phyloP scores from a whole-genome alignment of 1,140 invertebrate genomes.

The Lithobius niger region DNA sequence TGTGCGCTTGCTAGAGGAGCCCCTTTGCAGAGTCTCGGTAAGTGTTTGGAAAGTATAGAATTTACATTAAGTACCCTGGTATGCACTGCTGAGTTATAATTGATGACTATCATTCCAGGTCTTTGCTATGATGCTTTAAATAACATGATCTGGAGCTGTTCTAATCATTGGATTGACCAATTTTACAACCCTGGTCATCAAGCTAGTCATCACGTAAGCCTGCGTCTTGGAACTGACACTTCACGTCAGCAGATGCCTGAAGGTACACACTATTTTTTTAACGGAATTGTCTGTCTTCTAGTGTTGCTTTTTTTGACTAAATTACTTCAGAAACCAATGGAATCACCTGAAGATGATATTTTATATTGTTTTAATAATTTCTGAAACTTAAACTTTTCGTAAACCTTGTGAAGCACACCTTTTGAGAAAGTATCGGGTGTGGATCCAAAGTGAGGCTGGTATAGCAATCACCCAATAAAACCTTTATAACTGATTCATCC shows the following conservation, averaged over 20 bases:
- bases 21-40: slow-evolving; percentile 13
- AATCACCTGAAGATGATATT: too few species aligned
- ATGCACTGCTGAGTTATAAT: not conserved
- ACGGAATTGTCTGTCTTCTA: too few species aligned
- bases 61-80: not conserved
- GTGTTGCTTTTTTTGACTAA: too few species aligned
- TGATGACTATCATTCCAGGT: slow-evolving; percentile 21
- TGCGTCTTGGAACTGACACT: slow-evolving; percentile 18
- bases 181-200: slow-evolving; percentile 31
- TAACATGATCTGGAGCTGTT: slow-evolving; percentile 30
- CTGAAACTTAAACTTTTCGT: too few species aligned
- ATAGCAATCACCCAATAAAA: too few species aligned
- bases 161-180: slow-evolving; percentile 30
- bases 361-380: too few species aligned
- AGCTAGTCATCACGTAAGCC: slow-evolving; percentile 26
- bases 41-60: not conserved
- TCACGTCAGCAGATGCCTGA: not conserved
- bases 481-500: too few species aligned
- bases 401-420: too few species aligned
- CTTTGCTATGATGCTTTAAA: slow-evolving; percentile 30
- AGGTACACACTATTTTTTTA: too few species aligned
- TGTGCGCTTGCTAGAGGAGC: slow-evolving; percentile 27
- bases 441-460: too few species aligned
- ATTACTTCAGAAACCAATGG: too few species aligned
- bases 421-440: too few species aligned